These are phyloP conservation scores for Tyrannus savana DNA, from an alignment of 2,113 vertebrate species.

Conservation along the genomic window DNA sequence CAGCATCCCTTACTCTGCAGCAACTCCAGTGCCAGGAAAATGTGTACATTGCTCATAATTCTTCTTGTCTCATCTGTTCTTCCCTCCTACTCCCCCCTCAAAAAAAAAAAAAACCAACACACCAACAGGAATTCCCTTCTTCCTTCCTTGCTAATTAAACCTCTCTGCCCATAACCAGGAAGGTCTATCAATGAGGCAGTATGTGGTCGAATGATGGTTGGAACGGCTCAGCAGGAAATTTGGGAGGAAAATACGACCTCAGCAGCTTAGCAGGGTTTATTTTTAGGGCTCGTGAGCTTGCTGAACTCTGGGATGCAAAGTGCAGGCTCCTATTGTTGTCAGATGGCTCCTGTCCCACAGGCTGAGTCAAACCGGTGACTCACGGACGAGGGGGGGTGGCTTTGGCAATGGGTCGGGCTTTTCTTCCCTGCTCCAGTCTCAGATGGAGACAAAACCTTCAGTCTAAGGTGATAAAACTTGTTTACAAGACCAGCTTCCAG, in stretches of 20 bases:
- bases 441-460: not conserved
- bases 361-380: conserved; percentile 2
- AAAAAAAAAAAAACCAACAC: not conserved
- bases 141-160: conserved; percentile 69
- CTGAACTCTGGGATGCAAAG: not conserved
- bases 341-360: conserved; percentile 9
- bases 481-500: not conserved
- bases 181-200: conserved; percentile 13
- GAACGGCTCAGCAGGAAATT: conserved; percentile 43
- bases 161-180: not conserved
- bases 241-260: conserved; percentile 47
- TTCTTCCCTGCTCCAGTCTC: not conserved
- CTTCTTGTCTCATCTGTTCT: conserved; percentile 40
- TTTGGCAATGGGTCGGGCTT: not conserved
- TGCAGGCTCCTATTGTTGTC: conserved; percentile 36
- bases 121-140: conserved; percentile 68
- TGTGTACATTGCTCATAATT: not conserved
- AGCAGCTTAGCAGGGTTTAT: conserved; percentile 55
- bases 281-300: conserved; percentile 4
- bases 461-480: not conserved
- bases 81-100: not conserved
- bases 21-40: conserved; percentile 39
- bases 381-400: not conserved
- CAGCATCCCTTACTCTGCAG: conserved; percentile 18
- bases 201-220: not conserved